Conservation (phyloP, 2,888 invertebrate genomes). For the Athrips mouffetella region DNA sequence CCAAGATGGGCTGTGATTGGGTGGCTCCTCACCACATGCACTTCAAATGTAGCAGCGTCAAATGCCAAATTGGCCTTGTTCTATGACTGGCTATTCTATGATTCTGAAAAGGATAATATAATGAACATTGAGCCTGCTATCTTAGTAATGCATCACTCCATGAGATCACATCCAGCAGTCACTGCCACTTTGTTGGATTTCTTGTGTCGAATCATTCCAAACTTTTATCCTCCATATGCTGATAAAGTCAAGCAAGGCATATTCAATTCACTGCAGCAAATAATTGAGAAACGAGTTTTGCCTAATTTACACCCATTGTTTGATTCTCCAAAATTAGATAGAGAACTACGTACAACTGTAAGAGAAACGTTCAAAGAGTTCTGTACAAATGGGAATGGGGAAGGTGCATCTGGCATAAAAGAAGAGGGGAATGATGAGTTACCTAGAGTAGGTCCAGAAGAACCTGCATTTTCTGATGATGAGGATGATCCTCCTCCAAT, state of each 20-base stretch:
- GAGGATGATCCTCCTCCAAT: slow-evolving; percentile 82
- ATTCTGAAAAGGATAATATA: slow-evolving; percentile 93
- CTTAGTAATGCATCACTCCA: slow-evolving; percentile 95
- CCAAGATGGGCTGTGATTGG: slow-evolving; percentile 97
- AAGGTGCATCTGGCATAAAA: slow-evolving; percentile 68
- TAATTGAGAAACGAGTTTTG: slow-evolving; percentile 94
- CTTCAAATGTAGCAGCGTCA: slow-evolving; percentile 91
- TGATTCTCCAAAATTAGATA: slow-evolving; percentile 91
- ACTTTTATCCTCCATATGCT: slow-evolving; percentile 88
- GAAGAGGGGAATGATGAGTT: slow-evolving; percentile 67
- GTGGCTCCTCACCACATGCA: slow-evolving; percentile 94
- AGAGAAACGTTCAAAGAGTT: slow-evolving; percentile 96
- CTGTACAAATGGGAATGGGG: slow-evolving; percentile 79
- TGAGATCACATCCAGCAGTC: slow-evolving; percentile 93
- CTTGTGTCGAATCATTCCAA: slow-evolving; percentile 92
- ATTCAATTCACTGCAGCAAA: slow-evolving; percentile 89
- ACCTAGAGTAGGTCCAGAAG: slow-evolving; percentile 74
- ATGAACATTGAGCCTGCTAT: slow-evolving; percentile 98
- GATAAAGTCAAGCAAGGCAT: slow-evolving; percentile 90
- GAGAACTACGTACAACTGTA: slow-evolving; percentile 89
- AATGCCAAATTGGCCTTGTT: slow-evolving; percentile 95
- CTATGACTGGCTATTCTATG: slow-evolving; percentile 96
- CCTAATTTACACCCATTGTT: slow-evolving; percentile 91
- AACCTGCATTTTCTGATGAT: slow-evolving; percentile 91
- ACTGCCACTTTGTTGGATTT: slow-evolving; percentile 94